Base-by-base conservation (phyloP, 2,888 invertebrate genomes). In the Drosophila subsilvestris region DNA sequence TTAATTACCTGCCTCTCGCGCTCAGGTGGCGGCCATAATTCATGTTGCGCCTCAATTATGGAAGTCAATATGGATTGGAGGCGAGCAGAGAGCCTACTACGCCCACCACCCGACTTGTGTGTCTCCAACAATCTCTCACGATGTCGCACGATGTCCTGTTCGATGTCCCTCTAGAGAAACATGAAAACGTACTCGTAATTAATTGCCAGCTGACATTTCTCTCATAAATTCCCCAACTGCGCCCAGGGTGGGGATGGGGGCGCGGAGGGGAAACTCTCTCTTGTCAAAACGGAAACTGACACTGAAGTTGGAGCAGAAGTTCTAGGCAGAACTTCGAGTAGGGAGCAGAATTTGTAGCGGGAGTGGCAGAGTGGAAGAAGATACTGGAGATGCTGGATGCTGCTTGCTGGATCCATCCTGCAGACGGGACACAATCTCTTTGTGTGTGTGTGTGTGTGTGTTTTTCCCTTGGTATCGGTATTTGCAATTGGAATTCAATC, bases 161-260 rank as follows among this genome's bases (percentile, higher is more conserved):
- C 37, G 68, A 12, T 54, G 22, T 43, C 55, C 51, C 17, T 58
- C 54, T 37, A 50, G 57, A 37, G 56, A 48, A 54, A 53, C 65
- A 56, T 59, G 71, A 37, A 55, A 57, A 65, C 78, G 80, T 75
- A 78, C 83, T 82, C 80, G 80, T 75, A 80, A 83, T 82, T 78
- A 83, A 83, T 78, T 82, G 83, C 72, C 73, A 76, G 70, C 78
- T 78, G 82, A 65, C 80, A 72, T 56, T 18, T 58, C 60, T 58
- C 69, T 51, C 85, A 79, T 70, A 85, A 76, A 83, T 82, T 69
- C 59, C 47, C 20, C 63, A 51, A 27, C 50, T 50, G 44, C 25
- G 4, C 10, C 32, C 3, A 53, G n/a, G n/a, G n/a, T n/a, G n/a
- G n/a, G n/a, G n/a, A n/a, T n/a, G n/a, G n/a, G n/a, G n/a, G n/a